Evolutionary conservation across 2,797 vertebrate genomes (phyloP), one percentile per base, ranked within the genome.

Genomic region (Sebastolobus alascanus): DNA sequence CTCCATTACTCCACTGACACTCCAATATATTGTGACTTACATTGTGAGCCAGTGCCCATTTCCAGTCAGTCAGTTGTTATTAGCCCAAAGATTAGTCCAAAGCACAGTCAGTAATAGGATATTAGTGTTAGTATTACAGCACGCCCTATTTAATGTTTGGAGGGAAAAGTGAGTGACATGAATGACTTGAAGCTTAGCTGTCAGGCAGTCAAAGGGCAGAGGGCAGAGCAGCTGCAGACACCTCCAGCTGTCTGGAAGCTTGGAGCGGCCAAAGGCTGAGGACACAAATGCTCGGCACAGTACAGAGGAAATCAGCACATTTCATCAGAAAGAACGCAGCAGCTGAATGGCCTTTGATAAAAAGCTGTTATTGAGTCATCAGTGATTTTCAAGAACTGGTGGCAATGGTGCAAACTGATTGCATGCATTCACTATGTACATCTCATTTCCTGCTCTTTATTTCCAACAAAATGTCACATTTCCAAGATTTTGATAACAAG

Each of bases 401-500:
- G 52, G 87, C 79, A 89, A 78, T 80, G 81, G 78, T 61, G 77
- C 50, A 71, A 82, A 82, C 79, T 93, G 91, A 95, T 94, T 94
- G 85, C 90, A 85, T 86, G 90, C 87, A 93, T 93, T 93, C 92
- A 90, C 75, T 70, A 83, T 90, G 84, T 88, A 86, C 90, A 84
- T 92, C 85, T 89, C 85, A 91, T 93, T 93, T 92, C 89, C 91
- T 88, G 82, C 79, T 70, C 73, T 92, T 93, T 90, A 83, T 90
- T 86, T 82, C 63, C 22, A 63, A 90, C 73, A 87, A 87, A 91
- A 92, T 80, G 68, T 69, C 56, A 78, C 27, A 83, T 85, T 88
- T 89, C 72, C 43, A 79, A 55, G 82, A 77, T 89, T 89, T 86
- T 77, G 7, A 85, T 66, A 38, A 60, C 68, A 69, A 72, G 63